These are phyloP conservation scores for Malurus cyaneus DNA, from an alignment of 2,113 vertebrate genomes.

Conservation along the genomic window DNA sequence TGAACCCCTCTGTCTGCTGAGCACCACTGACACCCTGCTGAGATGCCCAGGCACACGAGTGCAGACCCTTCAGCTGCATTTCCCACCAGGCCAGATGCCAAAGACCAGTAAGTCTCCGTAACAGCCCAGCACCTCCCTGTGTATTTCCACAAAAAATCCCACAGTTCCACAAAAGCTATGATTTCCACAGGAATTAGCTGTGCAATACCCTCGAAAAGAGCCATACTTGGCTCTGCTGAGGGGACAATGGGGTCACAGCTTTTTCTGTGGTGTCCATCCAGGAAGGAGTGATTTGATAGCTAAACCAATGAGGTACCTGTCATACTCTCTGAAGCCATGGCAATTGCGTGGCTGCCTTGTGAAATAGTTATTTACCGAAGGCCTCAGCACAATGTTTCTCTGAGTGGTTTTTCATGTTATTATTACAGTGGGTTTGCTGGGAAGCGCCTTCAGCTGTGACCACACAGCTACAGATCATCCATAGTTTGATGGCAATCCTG, in stretches of 20 bases:
- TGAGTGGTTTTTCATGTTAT: neutral
- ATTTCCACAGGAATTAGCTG: neutral
- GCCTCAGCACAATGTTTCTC: neutral
- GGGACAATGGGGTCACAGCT: neutral
- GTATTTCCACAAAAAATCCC: neutral
- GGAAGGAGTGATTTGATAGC: neutral
- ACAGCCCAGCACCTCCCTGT: neutral
- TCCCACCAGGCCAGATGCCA: neutral
- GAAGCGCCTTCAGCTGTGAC: neutral
- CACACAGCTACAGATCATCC: neutral
- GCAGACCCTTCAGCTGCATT: neutral
- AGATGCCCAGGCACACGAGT: neutral
- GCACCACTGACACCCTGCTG: neutral
- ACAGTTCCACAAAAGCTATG: neutral
- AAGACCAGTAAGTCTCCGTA: fast-evolving
- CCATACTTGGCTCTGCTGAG: fast-evolving
- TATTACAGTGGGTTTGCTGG: neutral
- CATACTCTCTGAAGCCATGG: neutral
- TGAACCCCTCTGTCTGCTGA: neutral
- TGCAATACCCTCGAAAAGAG: fast-evolving
- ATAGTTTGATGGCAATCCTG: neutral
- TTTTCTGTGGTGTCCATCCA: neutral
- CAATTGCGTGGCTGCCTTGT: neutral
- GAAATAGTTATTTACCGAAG: neutral
- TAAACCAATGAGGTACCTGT: neutral